Conservation (phyloP, 1,140 invertebrate species). For the Papilio machaon region DNA sequence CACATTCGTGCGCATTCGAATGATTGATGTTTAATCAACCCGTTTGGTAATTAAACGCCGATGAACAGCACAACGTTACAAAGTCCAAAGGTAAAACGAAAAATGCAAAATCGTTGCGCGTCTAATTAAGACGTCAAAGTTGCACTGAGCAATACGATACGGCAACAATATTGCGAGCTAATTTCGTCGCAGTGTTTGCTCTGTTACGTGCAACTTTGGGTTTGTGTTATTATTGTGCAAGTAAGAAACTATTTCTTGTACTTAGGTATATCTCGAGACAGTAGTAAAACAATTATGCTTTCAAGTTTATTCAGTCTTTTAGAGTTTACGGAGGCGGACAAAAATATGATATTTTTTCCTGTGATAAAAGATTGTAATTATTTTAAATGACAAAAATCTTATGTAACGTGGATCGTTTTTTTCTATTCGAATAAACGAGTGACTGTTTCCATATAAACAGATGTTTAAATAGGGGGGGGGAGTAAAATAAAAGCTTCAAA, state of each 20-base stretch:
- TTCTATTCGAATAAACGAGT: too few species aligned
- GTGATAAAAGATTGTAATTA: too few species aligned
- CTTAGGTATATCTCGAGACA: neutral
- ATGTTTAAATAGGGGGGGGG: too few species aligned
- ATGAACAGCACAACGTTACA: neutral
- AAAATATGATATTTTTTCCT: neutral
- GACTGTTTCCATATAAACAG: too few species aligned
- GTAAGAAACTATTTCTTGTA: neutral
- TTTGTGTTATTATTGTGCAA: conserved; percentile 3
- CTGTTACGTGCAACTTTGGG: conserved; percentile 8
- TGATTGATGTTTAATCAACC: conserved; percentile 37
- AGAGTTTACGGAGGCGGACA: neutral
- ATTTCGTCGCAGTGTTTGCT: conserved; percentile 28
- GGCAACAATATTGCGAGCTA: conserved; percentile 29
- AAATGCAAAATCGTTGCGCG: neutral
- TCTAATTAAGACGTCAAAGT: conserved; percentile 36
- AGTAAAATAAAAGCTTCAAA: too few species aligned
- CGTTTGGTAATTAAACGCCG: conserved; percentile 7
- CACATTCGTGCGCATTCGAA: neutral
- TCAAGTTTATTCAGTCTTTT: neutral
- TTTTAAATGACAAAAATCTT: too few species aligned
- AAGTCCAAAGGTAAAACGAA: conserved; percentile 3
- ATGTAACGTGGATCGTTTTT: too few species aligned
- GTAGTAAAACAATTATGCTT: conserved; percentile 11
- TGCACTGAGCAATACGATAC: neutral